Percentiles rank a stretch among this genome's conserved stretches.
These are phyloP conservation scores for Otus sunia DNA, from an alignment of 2,113 vertebrate species.

Conservation along the genomic window DNA sequence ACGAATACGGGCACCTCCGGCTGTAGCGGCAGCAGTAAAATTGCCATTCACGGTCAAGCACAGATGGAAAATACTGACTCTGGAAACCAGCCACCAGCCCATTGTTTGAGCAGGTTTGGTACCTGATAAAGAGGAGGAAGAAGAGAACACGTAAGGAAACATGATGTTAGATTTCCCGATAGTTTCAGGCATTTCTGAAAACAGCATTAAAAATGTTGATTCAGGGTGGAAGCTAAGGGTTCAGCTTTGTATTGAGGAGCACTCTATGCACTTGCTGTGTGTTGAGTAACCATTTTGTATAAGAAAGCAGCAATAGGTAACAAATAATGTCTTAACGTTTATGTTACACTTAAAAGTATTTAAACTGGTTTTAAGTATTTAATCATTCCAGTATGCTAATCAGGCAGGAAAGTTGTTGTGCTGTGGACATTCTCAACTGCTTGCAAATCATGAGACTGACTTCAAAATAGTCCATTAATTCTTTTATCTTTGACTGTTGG, in stretches of 20 bases:
- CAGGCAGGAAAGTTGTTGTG: neutral
- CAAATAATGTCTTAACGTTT: neutral
- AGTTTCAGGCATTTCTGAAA: neutral
- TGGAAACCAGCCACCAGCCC: constrained; percentile 93
- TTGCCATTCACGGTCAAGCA: constrained; percentile 96
- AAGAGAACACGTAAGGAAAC: neutral
- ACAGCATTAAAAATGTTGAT: neutral
- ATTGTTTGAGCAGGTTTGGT: constrained; percentile 90
- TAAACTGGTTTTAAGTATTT: neutral
- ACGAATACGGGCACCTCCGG: constrained; percentile 89
- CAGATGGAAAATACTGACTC: constrained; percentile 91
- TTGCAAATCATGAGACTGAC: neutral
- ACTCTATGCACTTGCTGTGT: neutral
- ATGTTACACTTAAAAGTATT: neutral
- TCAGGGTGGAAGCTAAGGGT: neutral
- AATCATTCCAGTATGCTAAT: neutral
- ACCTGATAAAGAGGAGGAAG: constrained; percentile 74
- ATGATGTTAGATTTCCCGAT: neutral
- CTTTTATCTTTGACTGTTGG: neutral
- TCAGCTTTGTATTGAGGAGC: neutral
- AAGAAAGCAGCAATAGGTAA: neutral
- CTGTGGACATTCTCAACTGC: neutral
- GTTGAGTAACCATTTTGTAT: neutral
- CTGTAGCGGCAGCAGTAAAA: constrained; percentile 96
- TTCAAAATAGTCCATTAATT: neutral